Conservation (phyloP, 2,113 vertebrate genomes). For the Empidonax traillii region DNA sequence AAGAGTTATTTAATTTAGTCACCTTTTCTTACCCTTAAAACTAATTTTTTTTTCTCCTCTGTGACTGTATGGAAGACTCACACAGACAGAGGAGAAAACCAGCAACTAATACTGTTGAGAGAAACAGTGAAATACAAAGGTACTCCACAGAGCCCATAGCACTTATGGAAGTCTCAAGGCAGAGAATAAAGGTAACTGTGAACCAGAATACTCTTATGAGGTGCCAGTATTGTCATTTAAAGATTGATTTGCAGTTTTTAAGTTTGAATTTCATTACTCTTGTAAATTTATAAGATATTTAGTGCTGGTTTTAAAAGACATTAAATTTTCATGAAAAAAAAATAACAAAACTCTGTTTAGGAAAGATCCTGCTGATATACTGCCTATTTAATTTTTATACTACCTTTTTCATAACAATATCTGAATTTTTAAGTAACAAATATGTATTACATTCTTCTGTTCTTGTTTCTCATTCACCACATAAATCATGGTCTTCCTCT, state of each 20-base stretch:
- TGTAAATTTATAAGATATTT: not conserved
- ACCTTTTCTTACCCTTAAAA: constrained; percentile 13
- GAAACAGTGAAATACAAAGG: not conserved
- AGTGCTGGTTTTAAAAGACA: not conserved
- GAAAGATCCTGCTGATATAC: constrained; percentile 37
- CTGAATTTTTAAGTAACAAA: constrained; percentile 22
- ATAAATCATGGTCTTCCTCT: constrained; percentile 36
- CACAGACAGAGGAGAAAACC: not conserved
- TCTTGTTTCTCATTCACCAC: constrained; percentile 5
- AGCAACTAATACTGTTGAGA: not conserved
- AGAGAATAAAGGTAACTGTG: not conserved
- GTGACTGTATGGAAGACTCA: not conserved
- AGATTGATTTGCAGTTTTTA: not conserved
- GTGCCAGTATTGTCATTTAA: constrained; percentile 20
- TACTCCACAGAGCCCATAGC: not conserved
- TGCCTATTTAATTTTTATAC: constrained; percentile 45
- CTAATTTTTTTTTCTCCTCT: not conserved
- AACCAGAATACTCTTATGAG: not conserved
- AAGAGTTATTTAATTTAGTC: constrained; percentile 25
- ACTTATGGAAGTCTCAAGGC: not conserved
- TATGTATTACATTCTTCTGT: constrained; percentile 22
- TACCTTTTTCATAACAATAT: constrained; percentile 29
- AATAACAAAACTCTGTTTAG: not conserved
- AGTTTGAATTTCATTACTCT: constrained; percentile 22
- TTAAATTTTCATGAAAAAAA: not conserved